These are phyloP conservation scores for Rhombomys opimus DNA, from an alignment of 2,113 vertebrate species.

Conservation along the genomic window DNA sequence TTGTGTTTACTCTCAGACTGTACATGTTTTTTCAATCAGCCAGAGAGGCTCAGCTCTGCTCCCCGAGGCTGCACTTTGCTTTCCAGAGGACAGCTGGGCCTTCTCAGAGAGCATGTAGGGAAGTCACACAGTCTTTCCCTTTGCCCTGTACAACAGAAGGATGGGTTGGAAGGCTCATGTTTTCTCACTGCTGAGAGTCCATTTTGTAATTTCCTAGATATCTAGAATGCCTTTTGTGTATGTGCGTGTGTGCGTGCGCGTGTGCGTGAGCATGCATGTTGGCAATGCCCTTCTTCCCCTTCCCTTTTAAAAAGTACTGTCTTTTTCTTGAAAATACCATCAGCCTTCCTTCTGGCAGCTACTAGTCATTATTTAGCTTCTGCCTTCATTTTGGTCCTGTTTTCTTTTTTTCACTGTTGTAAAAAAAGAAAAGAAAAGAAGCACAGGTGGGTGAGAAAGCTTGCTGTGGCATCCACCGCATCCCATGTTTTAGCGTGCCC, in stretches of 20 bases:
- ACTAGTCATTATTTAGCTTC: slow-evolving; percentile 52
- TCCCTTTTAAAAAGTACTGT: slow-evolving; percentile 33
- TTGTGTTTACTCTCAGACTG: slow-evolving; percentile 73
- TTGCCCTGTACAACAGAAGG: neutral
- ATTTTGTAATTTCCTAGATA: slow-evolving; percentile 49
- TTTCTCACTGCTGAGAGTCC: neutral
- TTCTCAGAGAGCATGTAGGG: slow-evolving; percentile 40
- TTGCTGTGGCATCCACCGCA: neutral
- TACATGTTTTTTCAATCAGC: slow-evolving; percentile 82
- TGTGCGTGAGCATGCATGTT: neutral
- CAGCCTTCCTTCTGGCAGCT: neutral
- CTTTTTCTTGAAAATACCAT: neutral
- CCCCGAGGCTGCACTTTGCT: neutral
- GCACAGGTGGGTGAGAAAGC: neutral
- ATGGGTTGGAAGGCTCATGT: neutral
- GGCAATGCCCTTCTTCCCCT: slow-evolving; percentile 15
- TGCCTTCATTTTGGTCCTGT: neutral
- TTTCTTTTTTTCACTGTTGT: neutral
- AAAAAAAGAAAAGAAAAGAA: neutral
- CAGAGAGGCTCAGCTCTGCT: slow-evolving; percentile 70
- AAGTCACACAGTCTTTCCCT: neutral
- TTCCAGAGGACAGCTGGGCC: slow-evolving; percentile 64
- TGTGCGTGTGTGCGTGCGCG: neutral
- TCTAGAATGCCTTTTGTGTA: slow-evolving; percentile 29
- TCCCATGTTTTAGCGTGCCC: neutral